These are phyloP conservation scores for Geodia barretti DNA, from an alignment of 37 sponge, comb jelly and placozoan genomes.

Conservation along the genomic window DNA sequence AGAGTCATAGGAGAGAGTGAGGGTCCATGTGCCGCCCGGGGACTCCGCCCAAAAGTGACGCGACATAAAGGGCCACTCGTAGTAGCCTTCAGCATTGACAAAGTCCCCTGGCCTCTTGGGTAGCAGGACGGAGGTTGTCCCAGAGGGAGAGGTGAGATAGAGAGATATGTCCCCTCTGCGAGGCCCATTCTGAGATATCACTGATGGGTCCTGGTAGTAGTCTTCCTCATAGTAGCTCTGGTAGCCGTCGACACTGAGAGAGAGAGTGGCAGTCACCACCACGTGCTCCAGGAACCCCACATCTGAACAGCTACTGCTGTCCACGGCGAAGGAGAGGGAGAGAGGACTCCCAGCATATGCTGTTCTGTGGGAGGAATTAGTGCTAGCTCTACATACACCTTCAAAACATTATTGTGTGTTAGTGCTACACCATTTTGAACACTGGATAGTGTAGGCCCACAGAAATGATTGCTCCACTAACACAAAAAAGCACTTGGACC, in stretches of 20 bases:
- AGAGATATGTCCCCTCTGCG: slow-evolving; percentile 71
- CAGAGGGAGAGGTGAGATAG: slow-evolving; percentile 74
- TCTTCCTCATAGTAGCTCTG: slow-evolving; percentile 14
- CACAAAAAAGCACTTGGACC: no score
- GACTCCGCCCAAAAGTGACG: slow-evolving; percentile 85
- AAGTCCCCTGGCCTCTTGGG: slow-evolving; percentile 59
- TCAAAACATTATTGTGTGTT: no score
- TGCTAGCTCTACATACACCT: no score
- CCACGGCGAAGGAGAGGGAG: slow-evolving; percentile 1
- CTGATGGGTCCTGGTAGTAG: neutral
- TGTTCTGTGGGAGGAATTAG: no score
- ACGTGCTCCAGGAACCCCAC: slow-evolving; percentile 75
- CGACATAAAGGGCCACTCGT: slow-evolving; percentile 87
- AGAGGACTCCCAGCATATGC: slow-evolving; percentile 3
- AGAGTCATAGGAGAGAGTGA: slow-evolving; percentile 45
- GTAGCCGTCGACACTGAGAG: neutral
- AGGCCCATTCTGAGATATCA: slow-evolving; percentile 11
- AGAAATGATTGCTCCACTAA: no score
- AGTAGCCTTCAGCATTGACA: slow-evolving; percentile 46
- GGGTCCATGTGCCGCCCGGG: slow-evolving; percentile 67
- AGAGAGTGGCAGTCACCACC: slow-evolving; percentile 19
- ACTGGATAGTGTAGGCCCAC: no score
- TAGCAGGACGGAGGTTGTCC: slow-evolving; percentile 67
- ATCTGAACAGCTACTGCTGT: slow-evolving; percentile 3
- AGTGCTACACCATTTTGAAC: no score